Evolutionary conservation across 2,113 vertebrate species (phyloP), one percentile per base, ranked within the genome.

Genomic region (Phyllopteryx taeniolatus): DNA sequence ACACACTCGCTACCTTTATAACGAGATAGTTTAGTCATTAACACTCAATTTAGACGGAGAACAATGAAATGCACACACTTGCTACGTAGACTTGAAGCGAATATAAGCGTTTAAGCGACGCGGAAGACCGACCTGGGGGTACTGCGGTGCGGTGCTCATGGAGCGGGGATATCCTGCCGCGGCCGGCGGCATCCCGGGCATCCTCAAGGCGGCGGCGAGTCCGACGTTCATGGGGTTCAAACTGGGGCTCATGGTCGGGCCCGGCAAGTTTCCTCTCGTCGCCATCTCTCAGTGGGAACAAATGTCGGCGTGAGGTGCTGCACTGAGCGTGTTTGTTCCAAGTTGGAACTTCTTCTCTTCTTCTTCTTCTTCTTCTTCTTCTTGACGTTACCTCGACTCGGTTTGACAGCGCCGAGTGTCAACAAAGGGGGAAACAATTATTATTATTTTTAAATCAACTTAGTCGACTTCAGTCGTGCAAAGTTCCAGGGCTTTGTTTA

Each of bases 181-280:
- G 70, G 79, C 67, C 31, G 90, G 90, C 11, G 86, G 90, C 81
- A 93, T 84, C 54, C 81, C 86, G 15, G 85, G 22, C 84, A 93
- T 90, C 83, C 93, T 91, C 83, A 91, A 82, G 5, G 86, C 90
- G 77, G 80, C 84, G 5, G 74, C 72, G 27, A 87, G 89, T 20
- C 72, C 88, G 1, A 88, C 77, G 59, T 70, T 90, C 89, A 93
- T 85, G 67, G 85, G 87, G 87, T 74, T 93, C 77, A 88, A 12
- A 12, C 39, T 77, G 27, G 85, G 82, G 77, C 86, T 91, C 84
- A 94, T 90, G 43, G 82, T 85, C 31, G 83, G 68, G 77, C 83
- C 88, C 19, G 89, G 61, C 70, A 91, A 91, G 68, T 85, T 75
- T 81, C 89, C 90, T 81, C 89, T 91, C 4, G 90, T 86, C 84